Evolutionary conservation across 1,140 invertebrate species (phyloP).

Genomic region (Maconellicoccus hirsutus): DNA sequence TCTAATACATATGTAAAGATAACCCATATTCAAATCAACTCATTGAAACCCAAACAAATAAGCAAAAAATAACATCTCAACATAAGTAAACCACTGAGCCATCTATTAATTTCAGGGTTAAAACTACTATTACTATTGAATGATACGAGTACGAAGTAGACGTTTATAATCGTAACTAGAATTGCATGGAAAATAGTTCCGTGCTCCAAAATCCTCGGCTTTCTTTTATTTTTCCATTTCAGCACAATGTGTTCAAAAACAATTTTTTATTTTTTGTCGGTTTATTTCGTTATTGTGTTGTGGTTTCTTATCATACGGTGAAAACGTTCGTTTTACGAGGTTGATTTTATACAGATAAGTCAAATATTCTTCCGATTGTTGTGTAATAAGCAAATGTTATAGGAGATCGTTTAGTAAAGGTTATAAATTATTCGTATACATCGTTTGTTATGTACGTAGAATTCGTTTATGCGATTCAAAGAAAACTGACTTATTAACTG

Average conservation of each 20-base stretch:
- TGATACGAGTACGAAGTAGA: too few relatives aligned
- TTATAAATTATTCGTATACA: neutral
- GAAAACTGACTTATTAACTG: neutral
- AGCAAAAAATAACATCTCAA: too few relatives aligned
- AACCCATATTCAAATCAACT: too few relatives aligned
- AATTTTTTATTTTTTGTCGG: neutral
- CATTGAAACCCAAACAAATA: too few relatives aligned
- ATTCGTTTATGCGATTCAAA: neutral
- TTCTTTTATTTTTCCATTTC: neutral
- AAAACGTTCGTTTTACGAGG: neutral
- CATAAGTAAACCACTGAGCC: too few relatives aligned
- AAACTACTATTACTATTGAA: too few relatives aligned
- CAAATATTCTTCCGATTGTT: neutral
- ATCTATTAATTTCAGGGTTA: too few relatives aligned
- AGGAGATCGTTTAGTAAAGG: neutral
- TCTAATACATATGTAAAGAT: too few relatives aligned
- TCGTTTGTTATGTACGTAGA: neutral
- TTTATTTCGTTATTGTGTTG: too few relatives aligned
- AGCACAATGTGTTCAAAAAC: neutral
- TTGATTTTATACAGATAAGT: neutral
- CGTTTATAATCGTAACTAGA: too few relatives aligned
- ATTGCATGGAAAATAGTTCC: too few relatives aligned
- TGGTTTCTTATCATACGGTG: neutral
- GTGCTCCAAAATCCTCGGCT: neutral
- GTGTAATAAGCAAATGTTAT: neutral